Base-by-base conservation (phyloP, 2,888 invertebrate species). In the Drosophila setosimentum region DNA sequence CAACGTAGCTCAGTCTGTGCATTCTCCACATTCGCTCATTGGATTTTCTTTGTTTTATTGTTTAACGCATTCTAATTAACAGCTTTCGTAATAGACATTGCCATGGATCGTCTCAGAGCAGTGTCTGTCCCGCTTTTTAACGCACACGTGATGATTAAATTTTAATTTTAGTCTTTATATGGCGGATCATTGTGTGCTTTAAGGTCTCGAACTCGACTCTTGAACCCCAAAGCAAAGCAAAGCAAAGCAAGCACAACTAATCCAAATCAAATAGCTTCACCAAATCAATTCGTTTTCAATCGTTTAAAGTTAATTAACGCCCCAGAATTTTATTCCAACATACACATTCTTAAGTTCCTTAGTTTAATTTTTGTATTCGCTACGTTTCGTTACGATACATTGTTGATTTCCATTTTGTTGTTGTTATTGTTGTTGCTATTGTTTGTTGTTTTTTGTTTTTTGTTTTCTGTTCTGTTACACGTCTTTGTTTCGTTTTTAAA, bases 71-170 rank as follows among this genome's bases (percentile, higher is more conserved):
- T 89, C 76, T 83, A 87, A 87, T 89, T 89, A 89, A 80, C 87
- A 89, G 71, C 80, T 86, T 78, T 76, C 73, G 81, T 76, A 77
- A 77, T 85, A 79, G 70, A 68, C 80, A 73, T 63, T 68, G 63
- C 68, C 57, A 62, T 60, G 63, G 55, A 54, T 60, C 61, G 63
- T 64, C 71, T 65, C 51, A 42, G 24, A 30, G n/a, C 40, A 3
- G 49, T 30, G 59, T 73, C 69, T 61, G 70, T 76, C 24, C 54
- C 67, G 75, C 68, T 76, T 87, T 79, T 85, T 83, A 84, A 90
- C 89, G 88, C 89, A 79, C 84, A 87, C 89, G 83, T 89, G 89
- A 90, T 89, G 90, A 89, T 89, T 90, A 87, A 84, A 81, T 89
- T 87, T 90, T 87, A 84, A 86, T 89, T 90, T 86, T 62, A 73